A percentile compares a stretch with the other conserved stretches of the same genome.
These are phyloP conservation scores for Athene noctua DNA, from an alignment of 2,113 vertebrate species.

Conservation along the genomic window DNA sequence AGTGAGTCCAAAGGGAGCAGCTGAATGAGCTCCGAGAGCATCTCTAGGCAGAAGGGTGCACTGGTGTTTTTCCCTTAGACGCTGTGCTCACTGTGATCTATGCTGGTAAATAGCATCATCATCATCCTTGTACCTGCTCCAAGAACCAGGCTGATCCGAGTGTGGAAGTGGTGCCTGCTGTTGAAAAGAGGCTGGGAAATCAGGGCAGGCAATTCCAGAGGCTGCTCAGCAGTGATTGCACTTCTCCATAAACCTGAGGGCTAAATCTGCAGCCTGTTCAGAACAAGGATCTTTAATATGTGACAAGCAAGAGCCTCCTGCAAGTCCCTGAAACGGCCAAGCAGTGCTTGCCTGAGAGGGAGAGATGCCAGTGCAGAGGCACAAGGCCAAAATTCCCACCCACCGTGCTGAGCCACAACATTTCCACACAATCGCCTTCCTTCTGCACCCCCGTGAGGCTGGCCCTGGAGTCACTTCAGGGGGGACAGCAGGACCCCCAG, in stretches of 20 bases:
- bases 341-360: neutral
- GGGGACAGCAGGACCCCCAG: too few species aligned
- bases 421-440: neutral
- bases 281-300: neutral
- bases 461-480: neutral
- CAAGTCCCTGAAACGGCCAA: neutral
- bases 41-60: neutral
- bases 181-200: neutral
- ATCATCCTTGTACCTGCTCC: neutral
- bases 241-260: neutral
- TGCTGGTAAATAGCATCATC: neutral
- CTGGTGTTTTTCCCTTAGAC: neutral
- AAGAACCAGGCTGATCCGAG: neutral
- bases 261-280: neutral
- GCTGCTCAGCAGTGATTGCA: neutral
- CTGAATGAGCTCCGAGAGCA: accelerated
- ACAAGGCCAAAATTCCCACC: neutral
- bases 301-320: neutral
- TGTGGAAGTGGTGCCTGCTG: neutral
- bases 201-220: neutral
- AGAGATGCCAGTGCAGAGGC: accelerated
- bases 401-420: accelerated
- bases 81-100: neutral
- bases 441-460: accelerated
- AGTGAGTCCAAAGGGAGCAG: neutral